Evolutionary conservation across 2,797 vertebrate species (phyloP).

Genomic region (Leucoraja ocellata): DNA sequence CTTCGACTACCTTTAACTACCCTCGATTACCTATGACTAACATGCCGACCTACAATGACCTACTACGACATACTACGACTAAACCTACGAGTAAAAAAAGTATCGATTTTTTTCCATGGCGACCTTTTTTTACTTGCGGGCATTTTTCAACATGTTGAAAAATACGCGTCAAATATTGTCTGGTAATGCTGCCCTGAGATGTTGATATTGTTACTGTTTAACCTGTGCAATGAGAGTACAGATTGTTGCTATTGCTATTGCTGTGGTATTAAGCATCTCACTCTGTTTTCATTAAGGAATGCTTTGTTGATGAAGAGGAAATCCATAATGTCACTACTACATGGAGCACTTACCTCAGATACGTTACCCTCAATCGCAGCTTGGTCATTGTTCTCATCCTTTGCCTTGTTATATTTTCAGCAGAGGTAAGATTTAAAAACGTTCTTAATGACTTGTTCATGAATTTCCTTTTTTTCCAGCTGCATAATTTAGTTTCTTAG

Average conservation of each 20-base stretch:
- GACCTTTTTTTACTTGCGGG: no score
- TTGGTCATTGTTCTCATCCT: conserved; percentile 80
- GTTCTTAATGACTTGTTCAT: neutral
- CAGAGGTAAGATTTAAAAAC: conserved; percentile 70
- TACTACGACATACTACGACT: no score
- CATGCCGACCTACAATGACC: no score
- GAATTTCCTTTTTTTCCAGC: neutral
- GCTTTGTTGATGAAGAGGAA: conserved; percentile 78
- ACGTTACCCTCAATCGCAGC: conserved; percentile 74
- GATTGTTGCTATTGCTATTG: no score
- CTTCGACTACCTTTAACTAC: no score
- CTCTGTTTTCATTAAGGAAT: conserved; percentile 63
- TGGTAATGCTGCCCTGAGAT: neutral
- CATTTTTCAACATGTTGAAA: no score
- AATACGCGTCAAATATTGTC: no score
- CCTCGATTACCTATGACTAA: no score
- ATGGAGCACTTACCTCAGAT: conserved; percentile 93
- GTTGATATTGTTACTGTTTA: neutral
- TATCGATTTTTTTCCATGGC: no score
- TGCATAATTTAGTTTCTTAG: neutral
- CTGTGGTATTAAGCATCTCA: neutral
- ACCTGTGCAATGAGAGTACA: neutral
- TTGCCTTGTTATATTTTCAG: conserved; percentile 70
- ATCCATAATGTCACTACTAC: conserved; percentile 77
- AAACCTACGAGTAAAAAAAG: no score